Base-by-base conservation (phyloP, 1,140 invertebrate species). In the Polypedilum vanderplanki region DNA sequence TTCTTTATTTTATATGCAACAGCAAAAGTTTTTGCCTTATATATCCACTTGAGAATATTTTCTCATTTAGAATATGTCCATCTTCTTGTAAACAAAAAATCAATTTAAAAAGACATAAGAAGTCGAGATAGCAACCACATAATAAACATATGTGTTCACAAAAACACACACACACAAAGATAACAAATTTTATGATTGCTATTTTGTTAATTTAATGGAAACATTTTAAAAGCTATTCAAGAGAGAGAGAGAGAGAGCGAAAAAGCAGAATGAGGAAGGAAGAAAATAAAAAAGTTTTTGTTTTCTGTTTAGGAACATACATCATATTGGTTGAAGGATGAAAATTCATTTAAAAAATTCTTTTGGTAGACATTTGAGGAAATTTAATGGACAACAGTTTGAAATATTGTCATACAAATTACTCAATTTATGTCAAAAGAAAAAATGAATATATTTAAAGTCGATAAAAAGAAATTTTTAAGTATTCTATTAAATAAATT, bases 391-490 rank as follows among this genome's bases (percentile, higher is more conserved):
- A 70, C 65, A 20, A 22, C 8, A 18, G 17, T 70, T 22, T 70
- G 18, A 70, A 18, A 70, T 70, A 70, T 70, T 70, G 20, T 57
- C 46, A 57, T n/a, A 57, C 12, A 57, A 57, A 57, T 57, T n/a
- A 57, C n/a, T 57, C 10, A 15, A 57, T n/a, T 57, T 46, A 46
- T 46, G 9, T 46, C 24, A 9, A 46, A 9, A 9, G 15, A 57
- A 15, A 57, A 57, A 57, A 57, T 12, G 12, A 12, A 4, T 57
- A 57, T 57, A 4, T 57, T 57, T 57, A 12, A 57, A 57, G 46
- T 57, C 12, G 12, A 57, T n/a, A 57, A 57, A 15, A 57, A 15
- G 15, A 12, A n/a, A 12, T 12, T 57, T 57, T 57, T n/a, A 57
- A 57, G 46, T 57, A 57, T n/a, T n/a, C 46, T n/a, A 57, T 12